Conservation (phyloP, 2,888 invertebrate species). For the Baccha elongata region DNA sequence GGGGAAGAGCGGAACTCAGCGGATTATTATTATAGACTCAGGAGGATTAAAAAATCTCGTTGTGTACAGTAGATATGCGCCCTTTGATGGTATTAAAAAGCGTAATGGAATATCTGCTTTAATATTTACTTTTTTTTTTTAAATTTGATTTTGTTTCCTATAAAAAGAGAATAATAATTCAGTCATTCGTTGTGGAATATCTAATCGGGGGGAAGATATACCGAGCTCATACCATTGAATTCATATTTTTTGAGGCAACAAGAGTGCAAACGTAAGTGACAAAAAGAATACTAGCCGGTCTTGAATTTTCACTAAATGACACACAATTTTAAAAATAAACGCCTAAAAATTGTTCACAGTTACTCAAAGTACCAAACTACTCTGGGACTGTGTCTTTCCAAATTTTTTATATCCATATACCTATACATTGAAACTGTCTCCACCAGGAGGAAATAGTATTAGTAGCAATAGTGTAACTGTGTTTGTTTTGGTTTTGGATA, state of each 20-base stretch:
- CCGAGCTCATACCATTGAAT: no score
- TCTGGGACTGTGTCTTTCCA: slow-evolving; percentile 1
- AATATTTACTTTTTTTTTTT: slow-evolving; percentile 48
- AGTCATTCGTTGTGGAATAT: no score
- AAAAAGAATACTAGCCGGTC: no score
- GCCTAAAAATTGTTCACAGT: no score
- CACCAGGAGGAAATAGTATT: not conserved
- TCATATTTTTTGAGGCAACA: no score
- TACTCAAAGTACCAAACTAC: not conserved
- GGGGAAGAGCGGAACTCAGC: slow-evolving; percentile 5
- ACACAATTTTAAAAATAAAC: no score
- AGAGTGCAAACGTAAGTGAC: no score
- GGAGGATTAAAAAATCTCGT: slow-evolving; percentile 65
- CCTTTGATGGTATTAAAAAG: slow-evolving; percentile 68
- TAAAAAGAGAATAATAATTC: no score
- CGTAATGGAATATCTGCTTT: slow-evolving; percentile 55
- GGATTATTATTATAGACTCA: slow-evolving; percentile 70
- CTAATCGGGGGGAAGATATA: no score
- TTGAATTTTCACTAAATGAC: no score
- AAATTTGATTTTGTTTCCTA: not conserved
- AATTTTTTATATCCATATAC: not conserved
- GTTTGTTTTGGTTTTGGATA: slow-evolving; percentile 55
- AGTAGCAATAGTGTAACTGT: slow-evolving; percentile 27
- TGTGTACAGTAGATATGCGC: slow-evolving; percentile 16
- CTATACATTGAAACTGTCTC: no score